Evolutionary conservation across 2,797 vertebrate genomes (phyloP).

Genomic region (Lacerta agilis): DNA sequence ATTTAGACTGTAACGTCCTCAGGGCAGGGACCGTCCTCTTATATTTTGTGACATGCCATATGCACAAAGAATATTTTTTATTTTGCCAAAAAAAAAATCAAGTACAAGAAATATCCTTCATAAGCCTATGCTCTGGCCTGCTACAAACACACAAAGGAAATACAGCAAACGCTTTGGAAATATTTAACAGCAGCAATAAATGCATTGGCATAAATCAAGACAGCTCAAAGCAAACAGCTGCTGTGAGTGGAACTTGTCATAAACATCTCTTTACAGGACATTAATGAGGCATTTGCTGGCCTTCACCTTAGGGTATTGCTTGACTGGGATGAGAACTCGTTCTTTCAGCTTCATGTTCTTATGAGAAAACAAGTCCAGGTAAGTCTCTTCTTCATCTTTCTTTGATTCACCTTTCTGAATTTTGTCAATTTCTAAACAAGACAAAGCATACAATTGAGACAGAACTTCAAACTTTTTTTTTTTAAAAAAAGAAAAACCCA

Average conservation of each 20-base stretch:
- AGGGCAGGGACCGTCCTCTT: background rate
- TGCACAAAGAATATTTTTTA: too few relatives aligned
- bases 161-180: background rate
- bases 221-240: background rate
- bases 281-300: background rate
- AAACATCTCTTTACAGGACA: background rate
- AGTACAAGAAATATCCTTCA: conserved; percentile 26
- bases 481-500: background rate
- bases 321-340: conserved; percentile 93
- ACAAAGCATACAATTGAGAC: conserved; percentile 61
- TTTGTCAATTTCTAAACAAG: conserved; percentile 90
- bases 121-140: conserved; percentile 10
- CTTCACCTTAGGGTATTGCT: conserved; percentile 93
- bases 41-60: background rate
- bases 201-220: background rate
- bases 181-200: background rate
- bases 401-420: conserved; percentile 94
- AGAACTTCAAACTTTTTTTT: conserved; percentile 28
- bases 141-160: conserved; percentile 44
- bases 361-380: conserved; percentile 93
- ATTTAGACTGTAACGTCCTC: background rate
- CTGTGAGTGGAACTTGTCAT: background rate
- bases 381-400: conserved; percentile 92
- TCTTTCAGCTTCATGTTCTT: conserved; percentile 96
- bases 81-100: conserved; percentile 5